Evolutionary conservation across 1,140 invertebrate genomes (phyloP), one percentile per base, ranked within the genome.

Genomic region (Ctenoplectra terminalis): DNA sequence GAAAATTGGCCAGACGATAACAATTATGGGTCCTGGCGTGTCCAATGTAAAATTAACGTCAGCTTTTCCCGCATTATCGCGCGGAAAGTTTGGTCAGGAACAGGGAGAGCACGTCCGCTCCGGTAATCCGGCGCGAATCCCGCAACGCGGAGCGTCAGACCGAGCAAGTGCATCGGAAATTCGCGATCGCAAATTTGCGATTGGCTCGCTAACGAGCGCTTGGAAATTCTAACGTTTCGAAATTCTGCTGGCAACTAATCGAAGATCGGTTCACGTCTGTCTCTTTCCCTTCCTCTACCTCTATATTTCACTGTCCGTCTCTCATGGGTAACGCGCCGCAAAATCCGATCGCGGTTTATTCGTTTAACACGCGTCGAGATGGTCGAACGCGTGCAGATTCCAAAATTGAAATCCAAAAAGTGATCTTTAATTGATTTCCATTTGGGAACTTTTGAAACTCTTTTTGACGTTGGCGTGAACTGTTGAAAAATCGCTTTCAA

Each of bases 51-150:
- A 79, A 80, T 80, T 83, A 83, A 79, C 88, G 89, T 72, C 88
- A 90, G 89, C 89, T 91, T 91, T 91, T 90, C 84, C 90, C 90
- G 89, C 88, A 91, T 92, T 92, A 92, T 90, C 91, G 85, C 85
- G 82, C 60, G 37, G 69, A 63, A 82, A 76, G 67, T 78, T 76
- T 31, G 60, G 73, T 74, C 56, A 66, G 81, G 69, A 83, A 48
- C 52, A 34, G 67, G 43, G 69, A 43, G 52, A 66, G 52, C 61
- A 58, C 82, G 67, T 84, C 85, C 86, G 81, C 79, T 54, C 87
- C 88, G 89, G 89, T 92, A 92, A 92, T 92, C 89, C 89, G 85
- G 86, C 84, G 82, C 83, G 88, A 89, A 89, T 88, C 87, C 89
- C 81, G 64, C 84, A 37, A 50, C 48, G 81, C 81, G 69, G 75